phyloP scores from a whole-genome alignment of 2,113 vertebrate genomes.

The Phrynosoma platyrhinos region DNA sequence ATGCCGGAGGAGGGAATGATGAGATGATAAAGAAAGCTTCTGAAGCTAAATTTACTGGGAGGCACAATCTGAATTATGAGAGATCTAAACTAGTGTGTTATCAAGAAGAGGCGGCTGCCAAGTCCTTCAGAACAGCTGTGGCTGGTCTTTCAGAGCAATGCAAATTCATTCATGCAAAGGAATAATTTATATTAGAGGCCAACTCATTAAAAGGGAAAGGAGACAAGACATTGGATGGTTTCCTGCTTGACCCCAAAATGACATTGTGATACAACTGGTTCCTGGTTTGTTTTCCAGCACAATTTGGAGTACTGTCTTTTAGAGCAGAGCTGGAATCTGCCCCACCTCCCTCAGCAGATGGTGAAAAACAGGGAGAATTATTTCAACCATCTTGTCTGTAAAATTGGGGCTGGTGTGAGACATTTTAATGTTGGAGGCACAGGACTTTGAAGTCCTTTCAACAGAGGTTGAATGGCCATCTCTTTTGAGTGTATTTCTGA shows the following conservation, averaged over 20 bases:
- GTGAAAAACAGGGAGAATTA: neutral
- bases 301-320: neutral
- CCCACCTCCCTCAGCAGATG: neutral
- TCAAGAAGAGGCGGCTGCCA: conserved; percentile 36
- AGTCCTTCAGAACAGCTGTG: conserved; percentile 41
- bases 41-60: conserved; percentile 64
- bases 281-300: neutral
- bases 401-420: neutral
- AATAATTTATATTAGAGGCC: conserved; percentile 45
- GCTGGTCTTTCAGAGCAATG: conserved; percentile 35
- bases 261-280: neutral
- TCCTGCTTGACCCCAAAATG: neutral
- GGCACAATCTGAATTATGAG: conserved; percentile 46
- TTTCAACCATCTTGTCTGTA: neutral
- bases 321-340: neutral
- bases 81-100: conserved; percentile 56
- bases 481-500: too few relatives aligned
- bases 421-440: too few relatives aligned
- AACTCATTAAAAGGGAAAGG: neutral
- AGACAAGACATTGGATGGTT: neutral
- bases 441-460: too few relatives aligned
- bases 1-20: conserved; percentile 22
- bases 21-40: conserved; percentile 55
- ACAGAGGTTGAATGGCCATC: too few relatives aligned
- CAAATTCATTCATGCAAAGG: conserved; percentile 27